These are phyloP conservation scores for Aphodius sticticus DNA, from an alignment of 2,888 invertebrate genomes.

Conservation along the genomic window DNA sequence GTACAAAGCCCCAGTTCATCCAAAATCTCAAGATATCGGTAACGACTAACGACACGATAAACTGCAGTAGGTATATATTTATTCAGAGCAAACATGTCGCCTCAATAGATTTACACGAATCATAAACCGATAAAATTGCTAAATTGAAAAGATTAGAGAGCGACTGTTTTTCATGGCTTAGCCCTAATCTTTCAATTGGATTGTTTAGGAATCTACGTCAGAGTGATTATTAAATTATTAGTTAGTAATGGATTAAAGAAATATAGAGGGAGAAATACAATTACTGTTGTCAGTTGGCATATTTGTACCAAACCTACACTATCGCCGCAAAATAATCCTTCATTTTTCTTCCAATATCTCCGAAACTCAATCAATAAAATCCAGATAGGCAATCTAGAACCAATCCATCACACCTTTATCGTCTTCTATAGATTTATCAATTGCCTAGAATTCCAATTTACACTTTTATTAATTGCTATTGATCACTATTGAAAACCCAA, in stretches of 20 bases:
- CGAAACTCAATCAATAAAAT: not conserved
- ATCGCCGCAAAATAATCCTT: not conserved
- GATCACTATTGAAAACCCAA: not conserved
- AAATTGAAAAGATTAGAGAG: not conserved
- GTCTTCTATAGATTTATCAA: not conserved
- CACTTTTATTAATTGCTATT: not conserved
- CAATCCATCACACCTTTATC: not conserved
- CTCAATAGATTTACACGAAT: not conserved
- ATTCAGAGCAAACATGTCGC: not conserved
- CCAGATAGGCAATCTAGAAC: not conserved
- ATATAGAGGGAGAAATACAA: no score
- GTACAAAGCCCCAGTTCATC: not conserved
- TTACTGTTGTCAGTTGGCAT: no score
- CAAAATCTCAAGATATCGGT: not conserved
- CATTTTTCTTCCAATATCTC: not conserved
- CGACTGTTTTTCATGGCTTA: not conserved
- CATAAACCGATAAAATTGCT: not conserved
- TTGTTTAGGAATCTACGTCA: not conserved
- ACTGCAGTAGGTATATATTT: not conserved
- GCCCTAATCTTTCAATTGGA: not conserved
- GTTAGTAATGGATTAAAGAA: no score
- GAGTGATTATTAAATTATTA: not conserved
- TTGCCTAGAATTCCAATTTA: not conserved
- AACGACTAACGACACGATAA: not conserved
- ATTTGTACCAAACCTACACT: no score